Base-by-base conservation (phyloP, 2,797 vertebrate genomes). In the Anolis apletophallus region DNA sequence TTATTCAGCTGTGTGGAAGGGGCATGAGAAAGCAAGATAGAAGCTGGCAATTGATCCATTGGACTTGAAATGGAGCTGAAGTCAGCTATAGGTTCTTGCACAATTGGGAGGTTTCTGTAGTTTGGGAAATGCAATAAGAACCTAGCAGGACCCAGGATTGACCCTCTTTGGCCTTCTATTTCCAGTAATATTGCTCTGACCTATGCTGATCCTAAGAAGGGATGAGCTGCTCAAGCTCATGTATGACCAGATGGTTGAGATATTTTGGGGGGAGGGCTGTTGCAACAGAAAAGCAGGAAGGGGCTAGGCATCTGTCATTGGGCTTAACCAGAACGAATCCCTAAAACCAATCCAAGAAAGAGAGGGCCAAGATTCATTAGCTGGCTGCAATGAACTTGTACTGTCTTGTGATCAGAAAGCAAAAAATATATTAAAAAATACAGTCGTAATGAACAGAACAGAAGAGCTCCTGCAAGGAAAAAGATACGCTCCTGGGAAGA, bases 121-220 rank as follows among this genome's bases (percentile, higher is more conserved):
- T 71, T 52, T 50, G 73, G 52, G 54, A 83, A 71, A 29, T 50
- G 5, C 73, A 54, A 77, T 7, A 40, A 71, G 73, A 72, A 11
- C 54, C 54, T 36, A 50, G 36, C n/a, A 69, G 14, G 13, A 46
- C 73, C 80, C 34, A 19, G 36, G 32, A 59, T n/a, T 73, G 86
- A 79, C 81, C 68, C 23, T 21, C 52, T 77, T 54, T 54, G 10
- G 75, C n/a, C 23, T 73, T 83, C 81, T 87, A 54, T 83, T 79
- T 87, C 81, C 32, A 29, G 68, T 1, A 46, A 1, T 50, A 9
- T 14, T 29, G 64, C 12, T 59, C 46, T 57, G 54, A 76, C 36
- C 73, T 78, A 4, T 12, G 72, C 57, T 83, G 64, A 71, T 59
- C 86, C 54, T 87, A 87, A 87, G 86, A 68, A 78, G 86, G 86